Evolutionary conservation across 37 sponge, comb jelly and placozoan genomes (phyloP).

Genomic region (Crambe crambe): DNA sequence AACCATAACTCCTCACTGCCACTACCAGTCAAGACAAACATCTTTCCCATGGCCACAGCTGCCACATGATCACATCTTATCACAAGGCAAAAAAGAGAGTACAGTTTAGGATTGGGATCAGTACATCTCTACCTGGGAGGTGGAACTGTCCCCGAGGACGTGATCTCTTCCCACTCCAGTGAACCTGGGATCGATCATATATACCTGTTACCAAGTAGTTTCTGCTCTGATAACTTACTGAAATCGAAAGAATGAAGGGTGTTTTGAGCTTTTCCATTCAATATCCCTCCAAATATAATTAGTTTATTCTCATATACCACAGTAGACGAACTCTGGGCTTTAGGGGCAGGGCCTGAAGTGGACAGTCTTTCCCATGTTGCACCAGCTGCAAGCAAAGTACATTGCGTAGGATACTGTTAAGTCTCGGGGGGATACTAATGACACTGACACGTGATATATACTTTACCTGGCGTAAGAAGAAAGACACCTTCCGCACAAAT

Average conservation of each 20-base stretch:
- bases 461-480: conserved; percentile 48
- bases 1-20: conserved; percentile 56
- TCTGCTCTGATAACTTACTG: not conserved
- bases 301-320: conserved; percentile 40
- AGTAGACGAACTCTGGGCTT: conserved; percentile 32
- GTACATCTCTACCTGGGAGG: not conserved
- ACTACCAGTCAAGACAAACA: conserved; percentile 60
- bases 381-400: conserved; percentile 23
- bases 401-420: not conserved
- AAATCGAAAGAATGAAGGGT: conserved; percentile 27
- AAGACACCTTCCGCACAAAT: conserved; percentile 42
- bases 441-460: not conserved
- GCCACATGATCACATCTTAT: conserved; percentile 71
- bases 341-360: conserved; percentile 49
- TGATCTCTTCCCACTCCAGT: conserved; percentile 24
- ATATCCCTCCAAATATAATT: conserved; percentile 78
- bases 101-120: not conserved
- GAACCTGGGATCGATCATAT: conserved; percentile 20
- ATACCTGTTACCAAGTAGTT: not conserved
- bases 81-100: not conserved
- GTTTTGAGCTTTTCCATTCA: conserved; percentile 47
- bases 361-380: conserved; percentile 23
- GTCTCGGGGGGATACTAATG: no score
- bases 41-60: conserved; percentile 30
- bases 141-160: conserved; percentile 45